Evolutionary conservation across 2,888 invertebrate genomes (phyloP), one percentile per base, ranked within the genome.

Genomic region (Hemicrepidius hirtus): DNA sequence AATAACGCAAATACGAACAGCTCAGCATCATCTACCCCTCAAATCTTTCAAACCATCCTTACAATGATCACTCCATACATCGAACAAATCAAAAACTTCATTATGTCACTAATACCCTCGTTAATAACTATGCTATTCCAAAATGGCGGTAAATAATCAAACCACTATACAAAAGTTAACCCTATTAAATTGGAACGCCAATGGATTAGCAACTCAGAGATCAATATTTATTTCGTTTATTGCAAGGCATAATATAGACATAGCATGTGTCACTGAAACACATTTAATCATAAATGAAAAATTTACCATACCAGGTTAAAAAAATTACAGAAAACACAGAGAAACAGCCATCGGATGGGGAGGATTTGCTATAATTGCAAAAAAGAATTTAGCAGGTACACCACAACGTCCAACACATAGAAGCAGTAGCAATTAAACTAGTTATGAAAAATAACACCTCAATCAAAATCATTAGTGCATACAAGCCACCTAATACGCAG

Each of bases 1-100:
- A 44, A 44, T 16, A 44, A 44, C 16, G 16, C 2, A 44, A 7
- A 44, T 44, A 37, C 7, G n/a, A n/a, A 37, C 7, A 44, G 16
- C 44, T 16, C 44, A 44, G 16, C 5, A n/a, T 16, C 44, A n/a
- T 16, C 16, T 50, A 21, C 20, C 10, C 35, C 59, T 2, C 18
- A 28, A 18, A 32, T 59, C 35, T 13, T 59, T 13, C 59, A 37
- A 28, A 18, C 16, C 12, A 28, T 59, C 18, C 35, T 59, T 12
- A 18, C 7, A 37, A 16, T 59, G 13, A 20, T 60, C 4, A 20
- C 60, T 10, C 24, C 60, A n/a, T 20, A 60, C 12, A 37, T 60
- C 40, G 60, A 60, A 12, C 60, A 60, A 60, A 60, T 41, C 3
- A 60, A 60, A n/a, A 37, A 35, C 21, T 37, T 60, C 13, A 60